These are phyloP conservation scores for Pachliopta kotzebuea DNA, from an alignment of 2,888 invertebrate genomes.

Conservation along the genomic window DNA sequence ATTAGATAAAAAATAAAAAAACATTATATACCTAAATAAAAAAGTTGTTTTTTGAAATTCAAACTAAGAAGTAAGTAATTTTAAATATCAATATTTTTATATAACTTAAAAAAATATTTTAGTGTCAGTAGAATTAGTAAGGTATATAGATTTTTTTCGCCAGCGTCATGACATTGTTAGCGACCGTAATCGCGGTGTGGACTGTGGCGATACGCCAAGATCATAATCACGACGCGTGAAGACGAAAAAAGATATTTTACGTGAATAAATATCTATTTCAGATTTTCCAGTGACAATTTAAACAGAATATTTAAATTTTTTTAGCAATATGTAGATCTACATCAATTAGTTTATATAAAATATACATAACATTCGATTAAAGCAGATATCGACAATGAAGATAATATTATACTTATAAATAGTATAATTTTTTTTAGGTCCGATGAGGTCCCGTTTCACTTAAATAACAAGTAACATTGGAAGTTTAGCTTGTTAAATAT, in stretches of 20 bases:
- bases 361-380: not conserved
- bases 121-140: not conserved
- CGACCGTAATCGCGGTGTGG: constrained; percentile 19
- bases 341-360: not conserved
- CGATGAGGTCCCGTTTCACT: constrained; percentile 6
- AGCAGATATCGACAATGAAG: too few species aligned
- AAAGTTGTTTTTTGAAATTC: not conserved
- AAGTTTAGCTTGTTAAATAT: constrained; percentile 31
- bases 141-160: not conserved
- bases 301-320: not conserved
- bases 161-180: constrained; percentile 19
- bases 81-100: too few species aligned
- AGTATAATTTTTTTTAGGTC: not conserved
- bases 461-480: constrained; percentile 33
- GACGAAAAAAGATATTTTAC: constrained; percentile 1
- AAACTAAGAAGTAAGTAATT: not conserved
- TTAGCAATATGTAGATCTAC: not conserved
- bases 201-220: constrained; percentile 35
- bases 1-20: constrained; percentile 56
- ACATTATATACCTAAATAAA: constrained; percentile 48
- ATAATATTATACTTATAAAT: not conserved
- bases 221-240: constrained; percentile 13
- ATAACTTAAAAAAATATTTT: too few species aligned
- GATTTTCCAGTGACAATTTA: not conserved
- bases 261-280: not conserved